These are phyloP conservation scores for Hydrophis major DNA, from an alignment of 2,797 vertebrate genomes.

Conservation along the genomic window DNA sequence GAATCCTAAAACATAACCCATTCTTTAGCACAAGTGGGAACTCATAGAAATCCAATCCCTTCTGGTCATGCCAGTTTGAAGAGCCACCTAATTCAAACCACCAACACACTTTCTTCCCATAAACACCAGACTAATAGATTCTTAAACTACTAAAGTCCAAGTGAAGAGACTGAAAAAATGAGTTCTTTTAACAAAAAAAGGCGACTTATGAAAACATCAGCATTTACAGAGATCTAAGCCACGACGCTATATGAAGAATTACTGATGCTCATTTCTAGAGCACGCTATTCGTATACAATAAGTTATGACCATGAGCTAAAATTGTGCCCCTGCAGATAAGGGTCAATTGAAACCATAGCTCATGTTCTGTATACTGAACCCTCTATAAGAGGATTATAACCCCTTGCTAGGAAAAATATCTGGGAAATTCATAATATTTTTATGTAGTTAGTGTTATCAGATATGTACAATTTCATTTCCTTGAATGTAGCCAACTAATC, in stretches of 20 bases:
- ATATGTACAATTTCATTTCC: neutral
- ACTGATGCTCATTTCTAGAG: neutral
- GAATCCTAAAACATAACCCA: neutral
- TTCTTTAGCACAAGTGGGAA: neutral
- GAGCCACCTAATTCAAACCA: neutral
- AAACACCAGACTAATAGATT: neutral
- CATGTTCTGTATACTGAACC: neutral
- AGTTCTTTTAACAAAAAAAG: neutral
- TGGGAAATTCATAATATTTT: neutral
- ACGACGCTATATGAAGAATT: neutral
- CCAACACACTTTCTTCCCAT: neutral
- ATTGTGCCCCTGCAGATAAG: neutral
- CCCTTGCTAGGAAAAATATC: neutral
- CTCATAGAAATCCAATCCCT: neutral
- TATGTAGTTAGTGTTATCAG: neutral
- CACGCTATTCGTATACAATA: neutral
- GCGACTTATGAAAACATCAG: neutral
- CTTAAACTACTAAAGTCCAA: neutral
- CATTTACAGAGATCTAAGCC: neutral
- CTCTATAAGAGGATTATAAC: neutral
- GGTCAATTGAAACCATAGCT: neutral
- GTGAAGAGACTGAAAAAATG: neutral
- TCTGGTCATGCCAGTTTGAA: neutral
- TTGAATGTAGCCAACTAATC: neutral
- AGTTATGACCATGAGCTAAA: neutral